Evolutionary conservation across 2,797 vertebrate genomes (phyloP).

Genomic region (Sylvilagus floridanus): DNA sequence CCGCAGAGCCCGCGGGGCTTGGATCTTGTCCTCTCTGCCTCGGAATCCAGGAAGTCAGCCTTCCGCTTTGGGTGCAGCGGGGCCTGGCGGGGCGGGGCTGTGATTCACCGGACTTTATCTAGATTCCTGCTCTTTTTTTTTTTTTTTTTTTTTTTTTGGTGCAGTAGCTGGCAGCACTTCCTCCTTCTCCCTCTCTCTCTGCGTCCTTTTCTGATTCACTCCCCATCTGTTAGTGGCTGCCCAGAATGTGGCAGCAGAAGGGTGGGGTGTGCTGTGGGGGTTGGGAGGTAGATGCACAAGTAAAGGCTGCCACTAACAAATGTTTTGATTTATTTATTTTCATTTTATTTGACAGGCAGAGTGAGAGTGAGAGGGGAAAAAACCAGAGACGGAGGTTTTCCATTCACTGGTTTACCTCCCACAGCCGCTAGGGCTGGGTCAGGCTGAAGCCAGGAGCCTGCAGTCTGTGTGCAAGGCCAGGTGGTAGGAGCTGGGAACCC

Average conservation of each 20-base stretch:
- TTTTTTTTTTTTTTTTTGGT: not conserved
- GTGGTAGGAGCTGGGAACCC: not conserved
- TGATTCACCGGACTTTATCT: constrained; percentile 53
- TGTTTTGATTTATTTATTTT: not conserved
- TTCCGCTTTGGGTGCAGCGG: not conserved
- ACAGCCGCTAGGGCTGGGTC: too few relatives aligned
- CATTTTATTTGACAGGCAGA: not conserved
- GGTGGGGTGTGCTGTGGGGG: not conserved
- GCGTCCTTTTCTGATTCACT: constrained; percentile 74
- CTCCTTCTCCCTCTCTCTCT: constrained; percentile 29
- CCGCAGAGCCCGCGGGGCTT: not conserved
- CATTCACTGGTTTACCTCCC: too few relatives aligned
- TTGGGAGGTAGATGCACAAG: not conserved
- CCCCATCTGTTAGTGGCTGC: constrained; percentile 71
- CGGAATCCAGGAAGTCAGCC: not conserved
- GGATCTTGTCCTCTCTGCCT: constrained; percentile 4
- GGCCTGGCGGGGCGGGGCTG: not conserved
- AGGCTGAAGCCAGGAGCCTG: too few relatives aligned
- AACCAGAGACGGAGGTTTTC: too few relatives aligned
- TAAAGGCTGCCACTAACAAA: constrained; percentile 3
- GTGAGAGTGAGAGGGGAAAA: too few relatives aligned
- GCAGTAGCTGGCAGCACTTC: constrained; percentile 37
- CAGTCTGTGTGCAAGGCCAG: not conserved
- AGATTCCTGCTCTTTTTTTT: constrained; percentile 39
- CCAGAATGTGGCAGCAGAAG: constrained; percentile 26